These are phyloP conservation scores for Drosophila equinoxialis DNA, from an alignment of 1,140 invertebrate genomes.

Conservation along the genomic window DNA sequence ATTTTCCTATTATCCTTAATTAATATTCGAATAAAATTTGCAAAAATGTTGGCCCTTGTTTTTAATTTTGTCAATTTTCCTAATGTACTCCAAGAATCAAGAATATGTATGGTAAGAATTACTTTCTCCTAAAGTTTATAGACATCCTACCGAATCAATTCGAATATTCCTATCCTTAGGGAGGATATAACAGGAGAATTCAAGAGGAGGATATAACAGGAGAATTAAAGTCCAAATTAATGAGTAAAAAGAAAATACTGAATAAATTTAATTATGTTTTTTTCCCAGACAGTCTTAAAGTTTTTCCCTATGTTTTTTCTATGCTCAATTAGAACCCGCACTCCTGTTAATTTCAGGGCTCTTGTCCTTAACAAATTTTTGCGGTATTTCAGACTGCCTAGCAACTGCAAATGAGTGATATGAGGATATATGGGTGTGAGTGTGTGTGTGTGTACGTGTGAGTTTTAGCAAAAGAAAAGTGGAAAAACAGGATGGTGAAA, in stretches of 20 bases:
- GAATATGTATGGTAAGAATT: too few species aligned
- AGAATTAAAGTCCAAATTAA: background rate
- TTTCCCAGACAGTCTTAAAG: background rate
- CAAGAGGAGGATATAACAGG: too few species aligned
- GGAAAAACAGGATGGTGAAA: conserved; percentile 37
- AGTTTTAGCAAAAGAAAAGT: conserved; percentile 13
- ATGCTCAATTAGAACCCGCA: background rate
- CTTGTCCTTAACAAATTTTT: conserved; percentile 2
- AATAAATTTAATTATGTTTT: background rate
- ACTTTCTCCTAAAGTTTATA: too few species aligned
- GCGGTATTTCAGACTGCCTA: conserved; percentile 34
- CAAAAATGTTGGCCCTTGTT: too few species aligned
- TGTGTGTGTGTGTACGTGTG: conserved; percentile 9
- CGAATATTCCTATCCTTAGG: too few species aligned
- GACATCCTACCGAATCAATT: too few species aligned
- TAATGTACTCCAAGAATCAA: too few species aligned
- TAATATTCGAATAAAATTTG: too few species aligned
- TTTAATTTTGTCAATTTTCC: too few species aligned
- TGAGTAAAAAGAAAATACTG: background rate
- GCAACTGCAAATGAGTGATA: conserved; percentile 61
- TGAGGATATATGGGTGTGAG: conserved; percentile 24
- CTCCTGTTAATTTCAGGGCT: conserved; percentile 31
- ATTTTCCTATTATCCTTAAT: too few species aligned
- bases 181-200: too few species aligned
- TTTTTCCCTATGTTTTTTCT: background rate